These are phyloP conservation scores for Otolemur garnettii DNA, from an alignment of 2,113 vertebrate genomes.

Conservation along the genomic window DNA sequence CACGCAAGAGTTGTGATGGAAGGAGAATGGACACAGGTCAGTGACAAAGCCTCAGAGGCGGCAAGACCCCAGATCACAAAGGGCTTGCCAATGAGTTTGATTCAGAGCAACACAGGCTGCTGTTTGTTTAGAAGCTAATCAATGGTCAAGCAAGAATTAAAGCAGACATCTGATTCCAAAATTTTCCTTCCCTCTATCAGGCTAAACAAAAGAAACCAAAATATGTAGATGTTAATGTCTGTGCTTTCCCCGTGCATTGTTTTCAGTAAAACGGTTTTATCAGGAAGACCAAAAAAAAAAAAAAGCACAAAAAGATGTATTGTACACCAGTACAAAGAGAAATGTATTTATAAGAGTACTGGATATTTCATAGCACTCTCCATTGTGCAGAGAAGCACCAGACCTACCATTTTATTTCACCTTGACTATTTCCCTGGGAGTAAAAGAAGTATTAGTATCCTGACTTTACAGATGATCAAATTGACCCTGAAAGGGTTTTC, in stretches of 20 bases:
- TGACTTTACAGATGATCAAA: background rate
- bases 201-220: background rate
- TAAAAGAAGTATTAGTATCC: no score
- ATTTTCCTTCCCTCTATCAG: background rate
- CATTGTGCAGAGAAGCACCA: background rate
- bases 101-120: rapidly evolving
- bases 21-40: rapidly evolving
- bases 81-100: rapidly evolving
- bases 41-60: rapidly evolving
- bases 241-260: background rate
- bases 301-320: no score
- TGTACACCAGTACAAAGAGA: no score
- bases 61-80: rapidly evolving
- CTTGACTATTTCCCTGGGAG: background rate
- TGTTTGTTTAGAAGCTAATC: rapidly evolving
- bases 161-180: background rate
- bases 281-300: background rate
- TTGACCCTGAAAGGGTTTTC: background rate
- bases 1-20: background rate
- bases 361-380: no score
- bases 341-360: rapidly evolving
- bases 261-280: background rate
- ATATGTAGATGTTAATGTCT: background rate
- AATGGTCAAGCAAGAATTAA: no score
- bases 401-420: rapidly evolving